Evolutionary conservation across 2,888 invertebrate species (phyloP).

Genomic region (Ectropis crepuscularia): DNA sequence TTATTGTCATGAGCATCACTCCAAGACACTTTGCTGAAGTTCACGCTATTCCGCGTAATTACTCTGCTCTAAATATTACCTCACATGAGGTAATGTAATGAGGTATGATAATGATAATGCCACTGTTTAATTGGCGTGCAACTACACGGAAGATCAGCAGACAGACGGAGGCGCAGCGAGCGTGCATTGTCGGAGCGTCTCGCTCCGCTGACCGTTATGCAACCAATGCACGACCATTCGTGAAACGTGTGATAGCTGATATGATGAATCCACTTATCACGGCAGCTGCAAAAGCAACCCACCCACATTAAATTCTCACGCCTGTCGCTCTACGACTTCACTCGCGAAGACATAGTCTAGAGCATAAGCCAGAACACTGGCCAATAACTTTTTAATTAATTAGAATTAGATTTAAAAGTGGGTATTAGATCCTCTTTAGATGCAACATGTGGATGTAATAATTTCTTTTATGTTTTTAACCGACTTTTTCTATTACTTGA

Average conservation of each 20-base stretch:
- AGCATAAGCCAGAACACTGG: no score
- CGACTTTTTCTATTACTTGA: no score
- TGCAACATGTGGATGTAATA: no score
- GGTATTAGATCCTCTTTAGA: no score
- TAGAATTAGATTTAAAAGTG: no score
- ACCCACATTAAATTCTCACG: no score
- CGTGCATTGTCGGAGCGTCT: conserved; percentile 17
- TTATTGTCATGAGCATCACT: no score
- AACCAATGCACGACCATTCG: conserved; percentile 1
- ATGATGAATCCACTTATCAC: background rate
- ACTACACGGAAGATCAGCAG: conserved; percentile 16
- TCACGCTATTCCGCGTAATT: background rate
- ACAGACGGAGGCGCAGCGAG: conserved; percentile 18
- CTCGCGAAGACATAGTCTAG: no score
- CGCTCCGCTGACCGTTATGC: conserved; percentile 21
- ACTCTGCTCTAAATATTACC: background rate
- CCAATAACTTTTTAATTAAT: no score
- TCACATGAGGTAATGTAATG: conserved; percentile 1
- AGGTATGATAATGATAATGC: conserved; percentile 3
- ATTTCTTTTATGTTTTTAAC: no score
- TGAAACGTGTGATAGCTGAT: background rate
- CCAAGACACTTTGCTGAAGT: no score
- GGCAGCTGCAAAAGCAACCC: background rate
- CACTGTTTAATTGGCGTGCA: conserved; percentile 5
- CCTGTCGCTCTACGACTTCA: no score